phyloP scores from a whole-genome alignment of 1,140 invertebrate species.

The Atopsyche davidsoni region DNA sequence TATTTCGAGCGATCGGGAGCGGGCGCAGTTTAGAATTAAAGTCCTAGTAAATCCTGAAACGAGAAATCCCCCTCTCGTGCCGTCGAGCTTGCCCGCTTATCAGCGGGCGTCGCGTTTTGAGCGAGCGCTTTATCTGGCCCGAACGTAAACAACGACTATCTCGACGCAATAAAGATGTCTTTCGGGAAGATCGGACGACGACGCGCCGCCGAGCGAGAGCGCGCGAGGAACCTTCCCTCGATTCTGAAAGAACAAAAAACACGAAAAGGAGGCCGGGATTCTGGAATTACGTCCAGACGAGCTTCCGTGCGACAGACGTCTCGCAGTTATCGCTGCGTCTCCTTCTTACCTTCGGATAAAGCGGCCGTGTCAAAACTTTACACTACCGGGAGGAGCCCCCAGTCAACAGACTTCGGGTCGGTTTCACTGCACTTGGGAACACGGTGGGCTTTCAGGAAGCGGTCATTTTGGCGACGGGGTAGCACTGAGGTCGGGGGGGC shows the following conservation, averaged over 20 bases:
- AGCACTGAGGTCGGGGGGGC: not conserved
- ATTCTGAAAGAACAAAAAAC: conserved; percentile 13
- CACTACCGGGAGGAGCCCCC: conserved; percentile 10
- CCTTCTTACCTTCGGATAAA: conserved; percentile 18
- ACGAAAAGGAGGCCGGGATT: conserved; percentile 7
- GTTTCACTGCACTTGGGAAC: conserved; percentile 15
- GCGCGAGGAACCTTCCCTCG: not conserved
- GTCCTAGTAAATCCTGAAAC: too few species aligned
- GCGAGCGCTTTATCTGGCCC: too few species aligned
- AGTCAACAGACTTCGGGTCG: conserved; percentile 8
- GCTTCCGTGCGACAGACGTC: conserved; percentile 20
- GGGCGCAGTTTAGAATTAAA: too few species aligned
- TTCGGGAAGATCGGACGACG: too few species aligned
- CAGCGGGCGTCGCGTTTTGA: too few species aligned
- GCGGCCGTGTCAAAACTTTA: conserved; percentile 27
- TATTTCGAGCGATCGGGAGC: too few species aligned
- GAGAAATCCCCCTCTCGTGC: too few species aligned
- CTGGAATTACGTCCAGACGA: conserved; percentile 21
- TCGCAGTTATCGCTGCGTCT: conserved; percentile 8
- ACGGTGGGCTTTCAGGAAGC: conserved; percentile 8
- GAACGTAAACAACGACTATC: too few species aligned
- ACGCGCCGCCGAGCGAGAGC: not conserved
- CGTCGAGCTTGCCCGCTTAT: too few species aligned
- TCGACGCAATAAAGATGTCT: too few species aligned
- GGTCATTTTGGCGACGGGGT: conserved; percentile 14